These are phyloP conservation scores for Lasioglossum baleicum DNA, from an alignment of 1,140 invertebrate species.

Conservation along the genomic window DNA sequence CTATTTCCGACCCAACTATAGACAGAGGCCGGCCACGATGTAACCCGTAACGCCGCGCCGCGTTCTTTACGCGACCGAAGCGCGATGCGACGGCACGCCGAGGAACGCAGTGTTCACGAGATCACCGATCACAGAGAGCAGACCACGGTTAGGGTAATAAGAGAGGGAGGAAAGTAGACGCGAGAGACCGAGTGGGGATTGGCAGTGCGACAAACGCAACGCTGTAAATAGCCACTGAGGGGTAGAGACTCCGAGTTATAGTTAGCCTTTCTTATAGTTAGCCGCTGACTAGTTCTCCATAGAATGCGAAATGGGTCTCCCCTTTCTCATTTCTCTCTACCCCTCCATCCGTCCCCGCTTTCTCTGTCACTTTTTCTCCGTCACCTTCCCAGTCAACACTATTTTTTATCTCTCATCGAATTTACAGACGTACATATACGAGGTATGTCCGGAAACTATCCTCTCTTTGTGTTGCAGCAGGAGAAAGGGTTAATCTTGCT, in stretches of 20 bases:
- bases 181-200: slow-evolving; percentile 57
- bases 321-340: slow-evolving; percentile 49
- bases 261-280: slow-evolving; percentile 74
- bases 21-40: neutral
- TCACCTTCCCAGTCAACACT: neutral
- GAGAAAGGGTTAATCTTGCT: too few species aligned
- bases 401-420: slow-evolving; percentile 22
- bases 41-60: neutral
- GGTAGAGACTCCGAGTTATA: slow-evolving; percentile 72
- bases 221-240: slow-evolving; percentile 68
- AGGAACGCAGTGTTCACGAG: neutral
- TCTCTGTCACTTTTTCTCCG: neutral
- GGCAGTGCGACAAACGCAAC: slow-evolving; percentile 66
- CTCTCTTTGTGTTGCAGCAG: too few species aligned
- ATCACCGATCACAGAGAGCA: neutral
- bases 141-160: slow-evolving; percentile 8
- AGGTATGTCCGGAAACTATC: too few species aligned
- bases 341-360: neutral
- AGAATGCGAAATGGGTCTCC: slow-evolving; percentile 72
- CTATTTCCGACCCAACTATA: neutral
- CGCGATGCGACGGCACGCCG: neutral
- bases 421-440: slow-evolving; percentile 19
- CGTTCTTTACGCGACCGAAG: slow-evolving; percentile 3
- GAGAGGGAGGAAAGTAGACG: slow-evolving; percentile 2
- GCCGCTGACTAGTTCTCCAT: slow-evolving; percentile 69